These are phyloP conservation scores for Diloba caeruleocephala DNA, from an alignment of 2,888 invertebrate genomes.

Conservation along the genomic window DNA sequence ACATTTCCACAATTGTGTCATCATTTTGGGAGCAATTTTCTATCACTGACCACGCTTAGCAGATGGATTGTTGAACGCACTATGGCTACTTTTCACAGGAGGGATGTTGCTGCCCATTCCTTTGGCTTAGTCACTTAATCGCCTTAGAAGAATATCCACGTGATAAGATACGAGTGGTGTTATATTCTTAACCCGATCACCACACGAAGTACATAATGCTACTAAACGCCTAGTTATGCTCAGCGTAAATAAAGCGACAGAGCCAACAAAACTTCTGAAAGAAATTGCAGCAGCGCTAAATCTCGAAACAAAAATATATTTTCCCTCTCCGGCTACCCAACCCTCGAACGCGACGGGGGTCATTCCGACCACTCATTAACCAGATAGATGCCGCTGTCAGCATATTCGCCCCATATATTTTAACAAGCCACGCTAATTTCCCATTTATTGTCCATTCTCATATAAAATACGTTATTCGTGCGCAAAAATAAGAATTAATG, in stretches of 20 bases:
- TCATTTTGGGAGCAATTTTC: too few relatives aligned
- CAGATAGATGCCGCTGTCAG: slow-evolving; percentile 68
- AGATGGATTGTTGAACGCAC: too few relatives aligned
- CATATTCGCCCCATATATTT: slow-evolving; percentile 72
- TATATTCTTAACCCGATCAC: too few relatives aligned
- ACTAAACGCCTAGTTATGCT: neutral
- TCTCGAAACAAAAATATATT: slow-evolving; percentile 32
- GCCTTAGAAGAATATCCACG: too few relatives aligned
- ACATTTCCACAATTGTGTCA: too few relatives aligned
- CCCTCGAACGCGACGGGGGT: slow-evolving; percentile 53
- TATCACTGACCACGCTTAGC: too few relatives aligned
- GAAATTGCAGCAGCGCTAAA: slow-evolving; percentile 8
- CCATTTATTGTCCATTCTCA: slow-evolving; percentile 55
- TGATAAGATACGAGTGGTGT: too few relatives aligned
- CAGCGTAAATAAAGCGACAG: slow-evolving; percentile 1
- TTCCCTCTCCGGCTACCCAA: slow-evolving; percentile 50
- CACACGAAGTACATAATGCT: too few relatives aligned
- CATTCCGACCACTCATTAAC: slow-evolving; percentile 65
- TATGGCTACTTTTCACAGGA: too few relatives aligned
- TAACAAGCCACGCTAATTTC: slow-evolving; percentile 65
- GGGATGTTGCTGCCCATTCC: too few relatives aligned
- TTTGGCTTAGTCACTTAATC: too few relatives aligned
- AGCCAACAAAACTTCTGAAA: slow-evolving; percentile 12
- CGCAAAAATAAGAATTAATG: slow-evolving; percentile 52
- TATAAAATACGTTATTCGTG: slow-evolving; percentile 45